Conservation (phyloP, 2,888 invertebrate species). For the Apeira syringaria region DNA sequence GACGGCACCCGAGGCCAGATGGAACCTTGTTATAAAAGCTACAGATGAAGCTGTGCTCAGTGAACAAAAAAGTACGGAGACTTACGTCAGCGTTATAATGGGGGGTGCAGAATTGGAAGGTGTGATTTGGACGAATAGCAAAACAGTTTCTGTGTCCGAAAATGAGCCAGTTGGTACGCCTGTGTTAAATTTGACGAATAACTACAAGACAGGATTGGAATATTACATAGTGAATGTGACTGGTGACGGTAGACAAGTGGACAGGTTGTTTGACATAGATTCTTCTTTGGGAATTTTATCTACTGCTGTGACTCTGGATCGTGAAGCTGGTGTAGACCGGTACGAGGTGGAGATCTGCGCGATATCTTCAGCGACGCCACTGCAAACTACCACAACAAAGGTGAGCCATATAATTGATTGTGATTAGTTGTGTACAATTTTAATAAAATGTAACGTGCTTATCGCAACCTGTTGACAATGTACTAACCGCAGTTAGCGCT, state of each 20-base stretch:
- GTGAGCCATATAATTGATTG: constrained; percentile 75
- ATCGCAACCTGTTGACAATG: constrained; percentile 42
- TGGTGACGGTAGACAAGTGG: constrained; percentile 89
- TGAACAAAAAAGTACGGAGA: constrained; percentile 93
- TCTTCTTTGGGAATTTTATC: constrained; percentile 93
- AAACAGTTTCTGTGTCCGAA: constrained; percentile 92
- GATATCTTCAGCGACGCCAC: constrained; percentile 88
- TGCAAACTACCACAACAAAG: constrained; percentile 92
- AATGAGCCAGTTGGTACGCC: constrained; percentile 95
- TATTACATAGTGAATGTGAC: constrained; percentile 96
- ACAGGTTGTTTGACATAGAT: constrained; percentile 96
- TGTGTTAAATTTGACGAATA: constrained; percentile 91
- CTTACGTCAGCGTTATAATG: constrained; percentile 92
- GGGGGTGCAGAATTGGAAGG: constrained; percentile 83
- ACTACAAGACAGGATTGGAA: constrained; percentile 88
- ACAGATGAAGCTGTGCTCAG: constrained; percentile 96
- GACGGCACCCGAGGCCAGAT: constrained; percentile 87
- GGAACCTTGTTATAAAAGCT: constrained; percentile 93
- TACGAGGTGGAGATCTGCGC: constrained; percentile 95
- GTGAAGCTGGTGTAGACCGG: constrained; percentile 91
- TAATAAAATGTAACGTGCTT: constrained; percentile 32
- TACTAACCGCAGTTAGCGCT: constrained; percentile 45
- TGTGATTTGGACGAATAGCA: constrained; percentile 85
- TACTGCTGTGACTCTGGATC: constrained; percentile 92
- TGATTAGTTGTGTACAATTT: not conserved